A percentile compares a stretch with the other conserved stretches of the same genome.
These are phyloP conservation scores for Limanda limanda DNA, from an alignment of 2,113 vertebrate genomes.

Conservation along the genomic window DNA sequence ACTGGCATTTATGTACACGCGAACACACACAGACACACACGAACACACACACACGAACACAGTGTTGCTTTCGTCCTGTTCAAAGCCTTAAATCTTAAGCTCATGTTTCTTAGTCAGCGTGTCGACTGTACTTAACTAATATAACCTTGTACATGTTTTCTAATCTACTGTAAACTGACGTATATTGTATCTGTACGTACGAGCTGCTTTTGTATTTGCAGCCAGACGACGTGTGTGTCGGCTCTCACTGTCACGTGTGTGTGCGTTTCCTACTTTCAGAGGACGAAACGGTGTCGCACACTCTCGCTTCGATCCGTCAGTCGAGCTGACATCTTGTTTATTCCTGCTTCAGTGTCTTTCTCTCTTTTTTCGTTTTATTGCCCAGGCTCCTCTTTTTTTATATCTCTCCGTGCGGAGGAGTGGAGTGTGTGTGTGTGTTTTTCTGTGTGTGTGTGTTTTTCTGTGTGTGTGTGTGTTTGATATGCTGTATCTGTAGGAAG, in stretches of 20 bases:
- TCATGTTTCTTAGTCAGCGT: conserved; percentile 61
- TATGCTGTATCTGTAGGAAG: conserved; percentile 77
- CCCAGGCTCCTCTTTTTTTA: conserved; percentile 39
- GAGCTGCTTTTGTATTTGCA: conserved; percentile 69
- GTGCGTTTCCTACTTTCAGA: conserved; percentile 22
- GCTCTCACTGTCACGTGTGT: conserved; percentile 14
- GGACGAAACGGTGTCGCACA: conserved; percentile 28
- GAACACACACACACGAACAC: conserved; percentile 21
- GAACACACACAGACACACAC: conserved; percentile 21
- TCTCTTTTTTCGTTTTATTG: conserved; percentile 25
- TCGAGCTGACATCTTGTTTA: conserved; percentile 39
- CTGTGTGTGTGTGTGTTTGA: conserved; percentile 11
- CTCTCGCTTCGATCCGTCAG: conserved; percentile 46
- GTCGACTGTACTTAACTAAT: conserved; percentile 65
- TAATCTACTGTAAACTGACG: conserved; percentile 56
- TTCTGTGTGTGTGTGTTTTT: conserved; percentile 8
- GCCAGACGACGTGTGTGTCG: conserved; percentile 35
- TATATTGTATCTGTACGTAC: conserved; percentile 53
- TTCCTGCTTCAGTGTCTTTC: conserved; percentile 45
- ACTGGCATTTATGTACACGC: conserved; percentile 54
- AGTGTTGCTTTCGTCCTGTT: conserved; percentile 78
- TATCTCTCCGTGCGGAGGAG: conserved; percentile 1
- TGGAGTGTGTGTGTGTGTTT: conserved; percentile 13
- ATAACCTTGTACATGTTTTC: conserved; percentile 71
- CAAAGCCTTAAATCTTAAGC: conserved; percentile 84